Evolutionary conservation across 2,797 vertebrate species (phyloP).

Genomic region (Sylvilagus floridanus): DNA sequence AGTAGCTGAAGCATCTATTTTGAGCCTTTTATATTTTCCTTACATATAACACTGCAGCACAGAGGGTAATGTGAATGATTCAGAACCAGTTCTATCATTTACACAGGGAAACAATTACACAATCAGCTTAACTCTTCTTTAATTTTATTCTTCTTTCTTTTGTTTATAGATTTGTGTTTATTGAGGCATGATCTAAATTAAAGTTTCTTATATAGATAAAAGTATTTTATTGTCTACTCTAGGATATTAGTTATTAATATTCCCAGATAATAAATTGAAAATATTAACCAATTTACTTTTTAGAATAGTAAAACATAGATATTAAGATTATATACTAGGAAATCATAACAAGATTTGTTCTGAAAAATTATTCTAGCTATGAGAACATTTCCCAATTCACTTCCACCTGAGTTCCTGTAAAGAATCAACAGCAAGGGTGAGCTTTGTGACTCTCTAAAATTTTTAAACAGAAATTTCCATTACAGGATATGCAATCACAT

Average conservation of each 20-base stretch:
- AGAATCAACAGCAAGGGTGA: not conserved
- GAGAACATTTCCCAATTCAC: not conserved
- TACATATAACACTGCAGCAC: rapidly evolving
- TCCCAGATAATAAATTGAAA: not conserved
- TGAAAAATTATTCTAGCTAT: not conserved
- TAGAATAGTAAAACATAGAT: not conserved
- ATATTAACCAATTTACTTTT: not conserved
- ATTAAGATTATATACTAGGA: not conserved
- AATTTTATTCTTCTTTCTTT: constrained; percentile 9
- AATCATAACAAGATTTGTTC: not conserved
- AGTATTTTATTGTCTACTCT: not conserved
- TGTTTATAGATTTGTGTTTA: not conserved
- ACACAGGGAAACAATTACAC: not conserved
- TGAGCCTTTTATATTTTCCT: not conserved
- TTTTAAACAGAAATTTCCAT: not conserved
- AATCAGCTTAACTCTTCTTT: not conserved
- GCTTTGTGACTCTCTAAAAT: not conserved
- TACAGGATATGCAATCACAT: not conserved
- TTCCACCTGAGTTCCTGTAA: not conserved
- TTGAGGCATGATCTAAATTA: not conserved
- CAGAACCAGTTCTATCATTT: not conserved
- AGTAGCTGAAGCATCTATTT: not conserved
- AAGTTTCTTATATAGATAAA: not conserved
- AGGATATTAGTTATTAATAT: not conserved
- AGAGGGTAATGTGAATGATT: not conserved